phyloP scores from a whole-genome alignment of 1,140 invertebrate species.

The Ostrea edulis region DNA sequence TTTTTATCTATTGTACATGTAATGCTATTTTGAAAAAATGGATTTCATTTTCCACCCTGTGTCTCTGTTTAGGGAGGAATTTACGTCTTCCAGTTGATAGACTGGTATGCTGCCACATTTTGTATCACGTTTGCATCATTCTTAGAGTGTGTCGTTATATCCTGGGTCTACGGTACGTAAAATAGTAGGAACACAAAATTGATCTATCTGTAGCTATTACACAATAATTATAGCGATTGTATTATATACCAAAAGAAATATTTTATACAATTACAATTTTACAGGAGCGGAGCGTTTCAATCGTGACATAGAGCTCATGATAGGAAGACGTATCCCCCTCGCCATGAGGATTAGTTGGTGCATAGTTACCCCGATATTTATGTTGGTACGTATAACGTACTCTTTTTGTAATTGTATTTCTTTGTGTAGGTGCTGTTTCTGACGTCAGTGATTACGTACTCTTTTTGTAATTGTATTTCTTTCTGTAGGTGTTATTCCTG shows the following conservation, averaged over 20 bases:
- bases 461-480: too few species aligned
- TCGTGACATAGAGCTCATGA: conserved; percentile 72
- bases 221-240: too few species aligned
- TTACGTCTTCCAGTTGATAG: conserved; percentile 90
- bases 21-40: too few species aligned
- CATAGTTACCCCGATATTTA: conserved; percentile 87
- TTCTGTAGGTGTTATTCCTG: too few species aligned
- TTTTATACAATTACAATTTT: too few species aligned
- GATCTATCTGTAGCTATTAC: too few species aligned
- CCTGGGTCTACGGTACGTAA: conserved; percentile 86
- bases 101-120: conserved; percentile 92
- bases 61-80: conserved; percentile 82
- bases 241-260: too few species aligned
- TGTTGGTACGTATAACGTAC: conserved; percentile 82
- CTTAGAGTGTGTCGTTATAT: conserved; percentile 85
- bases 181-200: background rate
- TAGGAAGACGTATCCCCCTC: conserved; percentile 59
- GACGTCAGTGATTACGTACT: too few species aligned
- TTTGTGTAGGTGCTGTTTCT: too few species aligned
- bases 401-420: too few species aligned
- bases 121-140: conserved; percentile 84
- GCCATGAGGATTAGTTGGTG: conserved; percentile 89
- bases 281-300: conserved; percentile 62
- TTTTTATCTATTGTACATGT: too few species aligned
- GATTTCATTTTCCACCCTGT: background rate